phyloP scores from a whole-genome alignment of 1,140 invertebrate genomes.

The Anagrus nilaparvatae region DNA sequence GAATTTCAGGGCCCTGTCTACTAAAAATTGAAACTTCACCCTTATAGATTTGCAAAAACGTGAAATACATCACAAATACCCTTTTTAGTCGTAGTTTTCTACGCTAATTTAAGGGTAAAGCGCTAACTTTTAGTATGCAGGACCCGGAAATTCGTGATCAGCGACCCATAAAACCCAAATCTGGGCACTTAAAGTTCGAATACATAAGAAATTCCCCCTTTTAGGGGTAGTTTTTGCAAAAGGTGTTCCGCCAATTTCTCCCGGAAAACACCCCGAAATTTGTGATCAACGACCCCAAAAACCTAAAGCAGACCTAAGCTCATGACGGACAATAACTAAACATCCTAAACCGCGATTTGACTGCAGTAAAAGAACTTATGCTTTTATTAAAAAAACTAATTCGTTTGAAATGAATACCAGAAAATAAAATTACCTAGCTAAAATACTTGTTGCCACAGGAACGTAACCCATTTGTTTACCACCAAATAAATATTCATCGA shows the following conservation, averaged over 20 bases:
- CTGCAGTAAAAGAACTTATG: not conserved
- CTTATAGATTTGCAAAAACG: too few relatives aligned
- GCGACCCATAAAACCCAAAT: too few relatives aligned
- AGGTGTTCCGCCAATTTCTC: not conserved
- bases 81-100: too few relatives aligned
- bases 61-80: too few relatives aligned
- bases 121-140: too few relatives aligned
- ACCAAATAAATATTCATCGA: conserved; percentile 70
- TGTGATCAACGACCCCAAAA: conserved; percentile 4
- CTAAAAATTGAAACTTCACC: conserved; percentile 49
- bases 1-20: conserved; percentile 69
- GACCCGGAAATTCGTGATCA: too few relatives aligned
- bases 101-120: too few relatives aligned
- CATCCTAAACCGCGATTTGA: not conserved
- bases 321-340: not conserved
- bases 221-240: too few relatives aligned
- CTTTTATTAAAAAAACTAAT: not conserved
- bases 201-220: too few relatives aligned
- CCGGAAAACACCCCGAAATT: conserved; percentile 2
- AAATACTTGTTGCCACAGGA: conserved; percentile 70
- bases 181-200: too few relatives aligned
- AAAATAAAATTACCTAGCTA: conserved; percentile 52
- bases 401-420: not conserved
- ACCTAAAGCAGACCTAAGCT: not conserved
- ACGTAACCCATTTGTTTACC: conserved; percentile 70